Percentiles rank a stretch among this genome's conserved stretches.
These are phyloP conservation scores for Ostrea denselamellosa DNA, from an alignment of 1,140 invertebrate species.

Conservation along the genomic window DNA sequence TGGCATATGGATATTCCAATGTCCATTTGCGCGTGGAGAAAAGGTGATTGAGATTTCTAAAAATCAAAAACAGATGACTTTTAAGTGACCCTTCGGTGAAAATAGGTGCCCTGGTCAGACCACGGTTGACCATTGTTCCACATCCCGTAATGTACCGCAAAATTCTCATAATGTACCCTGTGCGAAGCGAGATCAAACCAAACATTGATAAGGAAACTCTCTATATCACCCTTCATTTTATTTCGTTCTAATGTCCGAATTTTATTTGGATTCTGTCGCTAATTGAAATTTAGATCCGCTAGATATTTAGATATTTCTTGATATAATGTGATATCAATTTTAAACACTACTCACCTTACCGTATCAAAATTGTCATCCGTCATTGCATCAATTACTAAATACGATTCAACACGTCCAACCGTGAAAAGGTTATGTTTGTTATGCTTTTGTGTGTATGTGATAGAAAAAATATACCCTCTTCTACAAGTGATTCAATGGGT, in stretches of 20 bases:
- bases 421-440: background rate
- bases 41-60: constrained; percentile 29
- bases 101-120: constrained; percentile 16
- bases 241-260: background rate
- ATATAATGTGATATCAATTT: background rate
- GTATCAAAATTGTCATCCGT: background rate
- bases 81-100: constrained; percentile 32
- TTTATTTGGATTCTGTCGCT: constrained; percentile 7
- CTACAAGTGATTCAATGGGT: background rate
- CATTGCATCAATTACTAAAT: background rate
- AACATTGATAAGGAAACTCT: constrained; percentile 10
- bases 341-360: background rate
- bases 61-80: constrained; percentile 40
- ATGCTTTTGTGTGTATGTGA: background rate
- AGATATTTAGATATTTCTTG: background rate
- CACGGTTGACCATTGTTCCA: background rate
- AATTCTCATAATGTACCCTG: constrained; percentile 28
- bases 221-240: background rate
- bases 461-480: background rate
- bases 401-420: background rate
- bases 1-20: constrained; percentile 25
- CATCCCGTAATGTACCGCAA: constrained; percentile 33
- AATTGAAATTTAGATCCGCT: background rate
- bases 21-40: constrained; percentile 34
- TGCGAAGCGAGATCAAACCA: background rate